Base-by-base conservation (phyloP, 1,140 invertebrate species). In the Dendrolimus kikuchii region DNA sequence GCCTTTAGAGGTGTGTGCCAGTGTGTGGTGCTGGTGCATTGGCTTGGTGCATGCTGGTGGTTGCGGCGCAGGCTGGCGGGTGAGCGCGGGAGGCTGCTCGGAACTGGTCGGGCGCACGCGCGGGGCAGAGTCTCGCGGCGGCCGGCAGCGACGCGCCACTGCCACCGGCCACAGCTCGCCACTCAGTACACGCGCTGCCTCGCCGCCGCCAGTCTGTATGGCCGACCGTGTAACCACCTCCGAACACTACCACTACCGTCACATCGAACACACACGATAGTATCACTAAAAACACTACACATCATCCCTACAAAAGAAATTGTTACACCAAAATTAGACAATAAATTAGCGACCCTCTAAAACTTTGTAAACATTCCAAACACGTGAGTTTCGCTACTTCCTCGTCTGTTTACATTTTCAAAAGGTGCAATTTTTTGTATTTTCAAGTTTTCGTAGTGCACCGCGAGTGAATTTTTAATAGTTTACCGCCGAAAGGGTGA, bases 171-270 rank as follows among this genome's bases (percentile, higher is more conserved):
- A 57, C 64, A 54, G 66, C 60, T 68, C 70, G 65, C 60, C 65
- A 70, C 70, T 82, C 79, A 85, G 81, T 83, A 72, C 77, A 68
- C 75, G 78, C 72, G 77, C 73, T 66, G 81, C 72, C 74, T 76
- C 59, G 77, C 70, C 62, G 68, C 68, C 71, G 78, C 66, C 65
- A 78, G 72, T 71, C 68, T 72, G 74, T 70, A 68, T 74, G 72
- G 56, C 63, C 59, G 60, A 53, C 55, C 59, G 59, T 57, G 64
- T 64, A 57, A 63, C 54, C 57, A 52, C 51, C 60, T 53, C 49
- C 53, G 49, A 59, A 51, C 47, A 47, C 52, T 41, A 52, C 48
- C 46, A 42, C 57, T 60, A 53, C 56, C 60, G 56, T 60, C 54
- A 55, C 48, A 43, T 46, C 51, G 51, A 51, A 66, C 65, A 55